Evolutionary conservation across 1,140 invertebrate genomes (phyloP), one percentile per base, ranked within the genome.

Genomic region (Cherax destructor): DNA sequence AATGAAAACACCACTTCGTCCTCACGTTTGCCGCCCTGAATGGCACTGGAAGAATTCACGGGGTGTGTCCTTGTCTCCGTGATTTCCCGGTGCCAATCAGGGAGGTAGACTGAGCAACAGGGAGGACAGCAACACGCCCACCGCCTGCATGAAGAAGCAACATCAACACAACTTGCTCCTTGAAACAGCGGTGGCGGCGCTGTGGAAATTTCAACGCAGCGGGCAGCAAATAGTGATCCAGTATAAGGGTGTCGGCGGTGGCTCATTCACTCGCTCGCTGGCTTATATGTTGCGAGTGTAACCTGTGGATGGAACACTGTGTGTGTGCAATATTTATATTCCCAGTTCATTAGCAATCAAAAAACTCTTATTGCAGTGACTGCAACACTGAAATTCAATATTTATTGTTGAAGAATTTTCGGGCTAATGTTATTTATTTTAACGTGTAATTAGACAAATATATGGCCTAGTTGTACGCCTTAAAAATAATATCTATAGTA

Each of bases 21-120:
- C 9, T 50, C 47, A 80, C 49, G 52, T 50, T 65, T 78, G 65
- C 76, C 59, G 85, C 94, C 91, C 90, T 92, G 92, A 94, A 94
- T 94, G 94, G 94, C 94, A 94, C 94, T 94, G 93, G 94, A 94
- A 94, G 94, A 94, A 94, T 94, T 94, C 94, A 94, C 94, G 94
- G 94, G 94, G 92, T 93, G 90, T 91, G 88, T 87, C 74, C 76
- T 83, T 78, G 86, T 88, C 85, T 93, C 93, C 94, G 94, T 94
- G 94, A 93, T 92, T 94, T 92, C 93, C 92, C 93, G 93, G 94
- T 94, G 93, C 92, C 93, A 93, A 94, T 80, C 93, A 92, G 89
- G 88, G 94, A 85, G 88, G 88, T 85, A 79, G 47, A 76, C 83
- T 50, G 56, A 91, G 56, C 86, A 78, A 49, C 86, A 30, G 56